Evolutionary conservation across 2,888 invertebrate genomes (phyloP), one percentile per base, ranked within the genome.

Genomic region (Salticus scenicus): DNA sequence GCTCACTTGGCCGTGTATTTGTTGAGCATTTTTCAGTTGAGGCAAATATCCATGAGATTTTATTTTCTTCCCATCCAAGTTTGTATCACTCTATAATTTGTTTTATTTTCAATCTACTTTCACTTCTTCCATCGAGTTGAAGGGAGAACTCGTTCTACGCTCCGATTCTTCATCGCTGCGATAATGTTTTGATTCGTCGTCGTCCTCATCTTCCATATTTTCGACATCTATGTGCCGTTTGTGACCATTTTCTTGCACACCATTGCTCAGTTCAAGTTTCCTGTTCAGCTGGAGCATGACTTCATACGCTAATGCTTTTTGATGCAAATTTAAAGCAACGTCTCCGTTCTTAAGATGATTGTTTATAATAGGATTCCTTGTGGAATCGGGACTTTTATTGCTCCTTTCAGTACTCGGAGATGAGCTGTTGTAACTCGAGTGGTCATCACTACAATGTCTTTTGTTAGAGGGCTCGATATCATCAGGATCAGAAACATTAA

Each of bases 311-410:
- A 86, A 24, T 2, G 66, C 28, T 33, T 80, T 79, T 17, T 80
- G 75, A 24, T 86, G 79, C 10, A 72, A 24, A 30, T 79, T 70
- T 0, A 86, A 47, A 0, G 72, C 70, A 12, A 73, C 8, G 17
- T 87, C 77, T 17, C 87, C 87, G 37, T 86, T 86, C 28, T 75
- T 72, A 94, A 77, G 17, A 63, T 66, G 78, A 33, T 73, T 69
- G 42, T 42, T 69, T 1, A 27, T 20, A 7, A 57, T 17, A 27
- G 57, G 74, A 28, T 69, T 79, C 30, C 72, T 86, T 10, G 42
- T 47, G 0, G 86, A 86, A 20, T 86, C 86, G 8, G 80, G 86
- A 57, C 86, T 86, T 57, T 76, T 74, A 51, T 75, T 79, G 33
- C 74, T 85, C 33, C 79, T 17, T 28, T 85, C 85, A 1, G 74